Evolutionary conservation across 2,888 invertebrate species (phyloP), one percentile per base, ranked within the genome.

Genomic region (Lissocephala sabroskyi): DNA sequence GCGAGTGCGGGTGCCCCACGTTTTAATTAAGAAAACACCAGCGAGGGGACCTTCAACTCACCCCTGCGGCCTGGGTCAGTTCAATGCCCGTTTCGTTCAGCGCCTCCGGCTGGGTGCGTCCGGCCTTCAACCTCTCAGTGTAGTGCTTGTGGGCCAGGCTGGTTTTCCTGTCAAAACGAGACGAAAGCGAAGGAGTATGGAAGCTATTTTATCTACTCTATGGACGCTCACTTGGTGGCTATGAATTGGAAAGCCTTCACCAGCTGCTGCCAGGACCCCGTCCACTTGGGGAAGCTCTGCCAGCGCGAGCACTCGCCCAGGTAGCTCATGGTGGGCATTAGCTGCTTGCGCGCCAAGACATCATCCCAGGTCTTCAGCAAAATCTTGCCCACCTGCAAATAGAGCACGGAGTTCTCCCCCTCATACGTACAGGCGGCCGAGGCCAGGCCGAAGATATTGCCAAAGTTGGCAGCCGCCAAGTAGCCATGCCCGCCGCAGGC

Each of bases 401-500:
- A 86, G 78, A 97, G 86, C 32, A 97, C 96, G 0, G 96, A 95
- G 83, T 97, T 97, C 86, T 97, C 97, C 0, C 97, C 97, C 86
- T 97, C 97, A 81, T 96, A 97, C 1, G 96, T 97, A 82, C 92
- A 92, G 52, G 92, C 91, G 26, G 96, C 95, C 1, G 94, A 93
- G 28, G 90, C 89, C 49, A 89, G 85, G 1, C 91, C 91, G 82
- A 94, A 96, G 2, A 92, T 90, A 53, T 89, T 87, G 11, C 96
- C 95, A 59, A 97, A 86, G 82, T 92, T 94, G 59, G 95, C 92
- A 26, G 91, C 86, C 17, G 90, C 87, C 91, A 94, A 91, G 86
- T 95, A 97, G 2, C 97, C 97, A 84, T 97, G 97, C 0, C 97
- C 97, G 43, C 97, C 97, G 85, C 97, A 97, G 17, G 96, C 87